Percentiles rank a stretch among this genome's conserved stretches.
Evolutionary conservation across 2,113 vertebrate species (phyloP).

Genomic region (Scophthalmus maximus): DNA sequence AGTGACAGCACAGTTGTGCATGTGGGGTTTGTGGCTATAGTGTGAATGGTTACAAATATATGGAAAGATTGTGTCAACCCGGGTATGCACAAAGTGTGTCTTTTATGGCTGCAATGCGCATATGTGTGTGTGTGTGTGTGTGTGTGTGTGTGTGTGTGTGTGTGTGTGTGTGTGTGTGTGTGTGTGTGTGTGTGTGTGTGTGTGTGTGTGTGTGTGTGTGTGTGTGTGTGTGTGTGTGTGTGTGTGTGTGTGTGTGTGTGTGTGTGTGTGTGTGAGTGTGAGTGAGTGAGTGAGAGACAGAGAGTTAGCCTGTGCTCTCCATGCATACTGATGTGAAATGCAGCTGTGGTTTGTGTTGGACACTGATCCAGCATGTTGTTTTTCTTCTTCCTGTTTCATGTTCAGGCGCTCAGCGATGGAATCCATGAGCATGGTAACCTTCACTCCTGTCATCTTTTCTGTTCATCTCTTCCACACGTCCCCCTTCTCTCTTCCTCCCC

Average conservation of each 20-base stretch:
- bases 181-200: not conserved
- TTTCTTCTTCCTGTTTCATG: conserved; percentile 70
- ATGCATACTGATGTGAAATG: conserved; percentile 77
- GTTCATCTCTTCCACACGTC: conserved; percentile 57
- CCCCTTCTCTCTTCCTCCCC: conserved; percentile 39
- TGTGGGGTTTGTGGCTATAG: conserved; percentile 59
- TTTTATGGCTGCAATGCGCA: conserved; percentile 39
- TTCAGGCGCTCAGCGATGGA: conserved; percentile 71
- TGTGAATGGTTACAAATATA: conserved; percentile 45
- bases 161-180: conserved; percentile 16
- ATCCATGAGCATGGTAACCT: conserved; percentile 74
- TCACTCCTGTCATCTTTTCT: conserved; percentile 69
- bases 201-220: conserved; percentile 16
- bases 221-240: not conserved
- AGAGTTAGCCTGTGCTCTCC: conserved; percentile 51
- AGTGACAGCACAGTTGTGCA: conserved; percentile 66
- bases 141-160: not conserved
- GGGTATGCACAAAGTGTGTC: conserved; percentile 33
- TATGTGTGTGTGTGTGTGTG: conserved; percentile 23
- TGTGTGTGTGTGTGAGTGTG: conserved; percentile 10
- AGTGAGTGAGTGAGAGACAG: not conserved
- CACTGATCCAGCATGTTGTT: conserved; percentile 62
- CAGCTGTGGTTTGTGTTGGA: conserved; percentile 84
- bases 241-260: conserved; percentile 19
- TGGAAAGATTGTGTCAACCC: conserved; percentile 56